Evolutionary conservation across 2,113 vertebrate species (phyloP), one percentile per base, ranked within the genome.

Genomic region (Varanus salvator): DNA sequence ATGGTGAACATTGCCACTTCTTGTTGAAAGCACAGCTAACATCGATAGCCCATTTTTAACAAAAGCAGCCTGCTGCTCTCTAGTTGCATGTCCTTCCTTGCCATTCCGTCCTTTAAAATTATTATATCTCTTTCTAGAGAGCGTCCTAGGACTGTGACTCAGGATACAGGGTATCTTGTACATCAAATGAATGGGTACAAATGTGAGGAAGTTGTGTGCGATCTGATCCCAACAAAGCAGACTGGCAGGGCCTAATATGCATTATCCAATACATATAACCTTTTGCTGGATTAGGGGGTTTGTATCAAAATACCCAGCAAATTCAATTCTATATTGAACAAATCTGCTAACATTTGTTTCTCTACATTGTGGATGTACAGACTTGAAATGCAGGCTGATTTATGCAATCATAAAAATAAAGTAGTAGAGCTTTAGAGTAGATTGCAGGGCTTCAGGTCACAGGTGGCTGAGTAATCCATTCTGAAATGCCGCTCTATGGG

Each of bases 1-100:
- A 0, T 19, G 72, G 11, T 38, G 68, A 80, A 12, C 74, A 82
- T 82, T 6, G 14, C n/a, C 21, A 15, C 0, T 48, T 80, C 72
- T 82, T 88, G 50, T 0, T 48, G 57, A 64, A 2, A 84, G 0
- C 54, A 31, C 68, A 4, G 68, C 71, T 77, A 84, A 12, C 7
- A 8, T 89, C 88, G 6, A 29, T 2, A 52, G 44, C 25, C 19
- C 21, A 44, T 44, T 44, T 44, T 29, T 80, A 38, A 54, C 7
- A 75, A 60, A 60, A 44, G 57, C 64, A 54, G 71, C 8, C 0
- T 87, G 57, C 81, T 71, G 1, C 29, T 88, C 77, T 12, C 60
- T 21, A 87, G 44, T 57, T 89, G 76, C 90, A 88, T 31, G 23
- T 7, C 38, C 88, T 75, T 84, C 8, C 69, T 66, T 15, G 12